Percentiles rank a stretch among this genome's conserved stretches.
Conservation (phyloP, 2,113 vertebrate species). For the Sitta europaea region DNA sequence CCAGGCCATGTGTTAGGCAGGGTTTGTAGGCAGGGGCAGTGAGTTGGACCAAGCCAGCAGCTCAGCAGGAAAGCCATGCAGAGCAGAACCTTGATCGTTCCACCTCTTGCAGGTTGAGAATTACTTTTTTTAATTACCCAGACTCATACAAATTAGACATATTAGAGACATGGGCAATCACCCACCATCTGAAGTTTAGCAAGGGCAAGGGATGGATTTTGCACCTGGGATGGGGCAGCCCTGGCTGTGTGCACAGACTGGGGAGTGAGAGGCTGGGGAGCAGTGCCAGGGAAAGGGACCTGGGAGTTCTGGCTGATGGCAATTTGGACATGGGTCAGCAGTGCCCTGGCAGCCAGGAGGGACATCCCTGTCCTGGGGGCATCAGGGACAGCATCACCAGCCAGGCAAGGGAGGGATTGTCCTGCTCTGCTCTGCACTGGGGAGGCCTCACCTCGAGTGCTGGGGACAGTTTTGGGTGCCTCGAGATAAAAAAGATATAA, state of each 20-base stretch:
- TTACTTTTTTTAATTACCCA: neutral
- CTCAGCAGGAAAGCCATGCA: neutral
- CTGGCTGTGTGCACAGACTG: neutral
- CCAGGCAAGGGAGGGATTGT: neutral
- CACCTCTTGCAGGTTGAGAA: neutral
- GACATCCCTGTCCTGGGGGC: accelerated
- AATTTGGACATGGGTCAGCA: neutral
- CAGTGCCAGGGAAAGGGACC: neutral
- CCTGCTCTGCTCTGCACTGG: accelerated
- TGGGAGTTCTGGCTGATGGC: accelerated
- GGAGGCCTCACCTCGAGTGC: accelerated
- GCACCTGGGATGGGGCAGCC: neutral
- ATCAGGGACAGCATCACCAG: neutral
- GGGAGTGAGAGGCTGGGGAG: neutral
- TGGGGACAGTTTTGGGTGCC: neutral
- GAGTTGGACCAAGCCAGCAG: neutral
- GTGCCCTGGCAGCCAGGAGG: neutral
- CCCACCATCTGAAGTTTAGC: accelerated
- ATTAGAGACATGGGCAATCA: too few relatives aligned
- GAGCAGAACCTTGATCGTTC: neutral
- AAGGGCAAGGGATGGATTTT: accelerated
- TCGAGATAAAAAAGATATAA: neutral
- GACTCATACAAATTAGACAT: neutral
- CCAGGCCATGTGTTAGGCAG: neutral
- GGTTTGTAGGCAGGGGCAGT: neutral